Conservation (phyloP, 1,140 invertebrate genomes). For the Drosophila serrata region DNA sequence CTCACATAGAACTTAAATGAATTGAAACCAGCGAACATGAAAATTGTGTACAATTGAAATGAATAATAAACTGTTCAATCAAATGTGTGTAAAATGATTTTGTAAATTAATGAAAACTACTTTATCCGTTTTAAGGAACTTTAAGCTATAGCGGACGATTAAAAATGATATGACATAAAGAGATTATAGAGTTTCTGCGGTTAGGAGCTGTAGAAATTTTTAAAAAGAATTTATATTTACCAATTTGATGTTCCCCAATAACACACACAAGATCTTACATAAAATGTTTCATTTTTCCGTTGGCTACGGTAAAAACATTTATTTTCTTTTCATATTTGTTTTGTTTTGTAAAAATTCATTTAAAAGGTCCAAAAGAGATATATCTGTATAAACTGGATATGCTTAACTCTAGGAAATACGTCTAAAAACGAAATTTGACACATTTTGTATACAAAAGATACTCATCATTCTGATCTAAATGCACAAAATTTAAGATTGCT, state of each 20-base stretch:
- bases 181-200: no score
- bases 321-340: conserved; percentile 10
- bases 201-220: not conserved
- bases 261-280: no score
- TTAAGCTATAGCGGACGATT: no score
- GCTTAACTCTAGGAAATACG: conserved; percentile 34
- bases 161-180: no score
- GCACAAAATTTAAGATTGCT: conserved; percentile 36
- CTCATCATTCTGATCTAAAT: conserved; percentile 30
- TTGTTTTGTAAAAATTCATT: conserved; percentile 36
- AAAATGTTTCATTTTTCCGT: not conserved
- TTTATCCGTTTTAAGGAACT: no score
- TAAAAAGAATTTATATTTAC: not conserved
- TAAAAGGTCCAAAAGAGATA: conserved; percentile 40
- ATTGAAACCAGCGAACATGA: conserved; percentile 51
- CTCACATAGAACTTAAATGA: conserved; percentile 43
- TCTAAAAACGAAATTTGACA: conserved; percentile 59
- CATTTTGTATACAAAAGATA: conserved; percentile 36
- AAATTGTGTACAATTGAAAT: conserved; percentile 47
- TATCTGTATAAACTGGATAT: conserved; percentile 23
- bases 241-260: not conserved
- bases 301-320: not conserved
- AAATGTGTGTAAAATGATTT: conserved; percentile 1
- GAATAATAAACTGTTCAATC: conserved; percentile 46
- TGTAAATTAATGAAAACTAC: no score